Evolutionary conservation across 2,888 invertebrate genomes (phyloP).

Genomic region (Drosophila anomalata): DNA sequence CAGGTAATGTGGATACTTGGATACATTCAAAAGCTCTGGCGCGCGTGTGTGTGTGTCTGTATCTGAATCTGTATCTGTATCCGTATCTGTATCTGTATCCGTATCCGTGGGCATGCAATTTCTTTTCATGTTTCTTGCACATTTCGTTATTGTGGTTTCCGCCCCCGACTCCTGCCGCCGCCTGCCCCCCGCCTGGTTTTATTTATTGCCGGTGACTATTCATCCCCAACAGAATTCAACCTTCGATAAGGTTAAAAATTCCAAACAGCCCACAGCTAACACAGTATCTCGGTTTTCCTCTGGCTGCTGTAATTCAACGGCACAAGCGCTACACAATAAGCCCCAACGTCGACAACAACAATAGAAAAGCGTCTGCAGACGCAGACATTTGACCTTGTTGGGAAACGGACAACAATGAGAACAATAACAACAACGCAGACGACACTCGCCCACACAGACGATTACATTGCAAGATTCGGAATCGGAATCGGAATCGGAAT

Average conservation of each 20-base stretch:
- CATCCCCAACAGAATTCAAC: not conserved
- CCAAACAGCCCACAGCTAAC: constrained; percentile 32
- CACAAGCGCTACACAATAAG: too few species aligned
- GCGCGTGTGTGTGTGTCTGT: constrained; percentile 20
- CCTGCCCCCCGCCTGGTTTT: constrained; percentile 5
- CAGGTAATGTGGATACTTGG: constrained; percentile 60
- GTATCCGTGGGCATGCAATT: constrained; percentile 29
- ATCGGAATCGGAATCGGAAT: not conserved
- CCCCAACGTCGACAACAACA: not conserved
- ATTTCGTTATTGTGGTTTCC: constrained; percentile 16
- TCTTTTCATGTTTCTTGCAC: constrained; percentile 31
- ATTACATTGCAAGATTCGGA: constrained; percentile 25
- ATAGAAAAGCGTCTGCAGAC: constrained; percentile 30
- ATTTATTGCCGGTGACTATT: constrained; percentile 20
- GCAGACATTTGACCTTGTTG: constrained; percentile 71
- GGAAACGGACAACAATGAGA: constrained; percentile 19
- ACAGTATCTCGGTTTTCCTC: constrained; percentile 7
- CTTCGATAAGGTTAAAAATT: constrained; percentile 32
- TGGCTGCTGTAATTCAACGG: constrained; percentile 25
- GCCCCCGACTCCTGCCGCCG: not conserved
- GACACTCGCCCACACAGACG: constrained; percentile 10
- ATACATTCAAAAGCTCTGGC: constrained; percentile 24
- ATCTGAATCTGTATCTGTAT: constrained; percentile 16
- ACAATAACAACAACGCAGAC: constrained; percentile 18
- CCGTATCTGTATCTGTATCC: constrained; percentile 20